Base-by-base conservation (phyloP, 2,888 invertebrate genomes). In the Ophion slaviceki region DNA sequence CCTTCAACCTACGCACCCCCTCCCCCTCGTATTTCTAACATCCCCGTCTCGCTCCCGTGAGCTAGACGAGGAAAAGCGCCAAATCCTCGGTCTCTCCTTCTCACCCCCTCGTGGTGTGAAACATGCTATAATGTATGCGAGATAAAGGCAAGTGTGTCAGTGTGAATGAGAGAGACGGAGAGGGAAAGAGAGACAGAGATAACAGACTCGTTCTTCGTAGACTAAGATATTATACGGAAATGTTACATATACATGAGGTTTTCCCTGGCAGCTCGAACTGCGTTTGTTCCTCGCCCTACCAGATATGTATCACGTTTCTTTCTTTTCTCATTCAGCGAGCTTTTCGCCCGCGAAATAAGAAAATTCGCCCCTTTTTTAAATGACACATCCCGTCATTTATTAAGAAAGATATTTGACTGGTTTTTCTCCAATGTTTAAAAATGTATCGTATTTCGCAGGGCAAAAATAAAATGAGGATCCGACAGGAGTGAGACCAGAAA, bases 151-250 rank as follows among this genome's bases (percentile, higher is more conserved):
- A 84, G 84, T 70, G 80, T 80, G 81, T 76, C 78, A 62, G 28
- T 28, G 64, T 3, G 40, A n/a, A 40, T 72, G 76, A 91, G 92
- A 91, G 76, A 76, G 66, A 76, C 40, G 40, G 66, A 76, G 11
- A 64, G 90, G 90, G 64, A 64, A 17, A 11, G 20, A 80, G 81
- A 90, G 92, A 91, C 61, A 68, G 59, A 80, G 80, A 74, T 53
- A 68, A 47, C 32, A 74, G 90, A 90, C 91, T 90, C 91, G 88
- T 86, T 87, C 91, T 90, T 91, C 93, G 92, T 92, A 92, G 93
- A 92, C 93, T 93, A 93, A 93, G 93, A 93, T 93, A 94, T 94
- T 94, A 93, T 92, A 92, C 92, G 92, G 92, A 92, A 93, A 93
- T 92, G 93, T 92, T 93, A 92, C 92, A 90, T 85, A 82, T 85